Evolutionary conservation across 2,888 invertebrate species (phyloP).

Genomic region (Ophraella communa): DNA sequence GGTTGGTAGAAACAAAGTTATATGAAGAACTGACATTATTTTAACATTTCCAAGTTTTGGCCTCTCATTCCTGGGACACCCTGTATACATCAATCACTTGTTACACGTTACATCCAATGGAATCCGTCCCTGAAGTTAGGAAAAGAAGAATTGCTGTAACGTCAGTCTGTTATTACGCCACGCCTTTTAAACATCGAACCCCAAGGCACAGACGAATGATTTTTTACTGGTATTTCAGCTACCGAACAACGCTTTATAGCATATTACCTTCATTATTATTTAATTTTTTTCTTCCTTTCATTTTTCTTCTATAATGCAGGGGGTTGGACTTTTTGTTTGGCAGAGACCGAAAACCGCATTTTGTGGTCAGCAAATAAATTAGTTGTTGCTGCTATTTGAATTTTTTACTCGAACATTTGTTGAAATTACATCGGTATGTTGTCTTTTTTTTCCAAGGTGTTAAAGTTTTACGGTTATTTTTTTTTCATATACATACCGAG

Average conservation of each 20-base stretch:
- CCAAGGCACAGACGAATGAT: slow-evolving; percentile 27
- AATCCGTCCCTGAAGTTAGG: neutral
- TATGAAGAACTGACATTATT: too few relatives aligned
- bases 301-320: slow-evolving; percentile 21
- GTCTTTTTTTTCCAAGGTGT: neutral
- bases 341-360: neutral
- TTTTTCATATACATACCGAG: neutral
- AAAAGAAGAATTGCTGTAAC: slow-evolving; percentile 4
- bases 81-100: too few relatives aligned
- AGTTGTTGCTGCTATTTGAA: slow-evolving; percentile 7
- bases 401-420: neutral
- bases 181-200: slow-evolving; percentile 33
- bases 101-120: neutral
- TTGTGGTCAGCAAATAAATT: slow-evolving; percentile 14
- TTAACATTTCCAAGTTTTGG: too few relatives aligned
- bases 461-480: neutral
- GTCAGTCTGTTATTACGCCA: slow-evolving; percentile 40
- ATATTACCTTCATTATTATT: slow-evolving; percentile 25
- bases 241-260: slow-evolving; percentile 28
- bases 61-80: too few relatives aligned
- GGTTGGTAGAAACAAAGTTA: too few relatives aligned
- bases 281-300: slow-evolving; percentile 26
- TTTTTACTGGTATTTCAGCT: slow-evolving; percentile 31
- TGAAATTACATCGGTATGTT: neutral
- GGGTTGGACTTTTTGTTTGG: slow-evolving; percentile 13